phyloP scores from a whole-genome alignment of 2,888 invertebrate genomes.

The Leptinotarsa rubiginosa region DNA sequence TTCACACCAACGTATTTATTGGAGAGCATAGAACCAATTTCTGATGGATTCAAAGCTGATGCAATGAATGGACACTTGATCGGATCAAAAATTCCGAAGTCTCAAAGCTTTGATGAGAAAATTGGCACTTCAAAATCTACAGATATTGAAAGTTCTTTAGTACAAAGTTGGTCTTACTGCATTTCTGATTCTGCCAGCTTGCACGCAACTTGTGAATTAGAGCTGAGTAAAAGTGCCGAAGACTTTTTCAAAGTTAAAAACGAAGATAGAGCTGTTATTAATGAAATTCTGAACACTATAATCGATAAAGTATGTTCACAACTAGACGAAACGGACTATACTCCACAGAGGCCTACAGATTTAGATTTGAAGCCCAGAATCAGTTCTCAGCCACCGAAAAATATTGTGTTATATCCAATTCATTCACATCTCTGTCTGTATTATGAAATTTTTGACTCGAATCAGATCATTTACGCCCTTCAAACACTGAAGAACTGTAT shows the following conservation, averaged over 20 bases:
- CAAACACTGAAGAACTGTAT: slow-evolving; percentile 80
- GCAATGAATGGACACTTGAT: slow-evolving; percentile 40
- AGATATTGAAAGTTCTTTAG: slow-evolving; percentile 66
- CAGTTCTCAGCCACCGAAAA: slow-evolving; percentile 53
- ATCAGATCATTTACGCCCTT: slow-evolving; percentile 79
- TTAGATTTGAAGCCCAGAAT: slow-evolving; percentile 57
- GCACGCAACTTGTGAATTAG: slow-evolving; percentile 63
- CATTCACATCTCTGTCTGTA: slow-evolving; percentile 89
- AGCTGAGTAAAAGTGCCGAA: slow-evolving; percentile 74
- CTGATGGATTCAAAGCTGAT: slow-evolving; percentile 61
- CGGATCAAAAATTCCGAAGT: slow-evolving; percentile 58
- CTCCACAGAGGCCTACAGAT: slow-evolving; percentile 52
- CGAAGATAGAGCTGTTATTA: slow-evolving; percentile 66
- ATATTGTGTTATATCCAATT: slow-evolving; percentile 74
- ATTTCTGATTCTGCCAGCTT: slow-evolving; percentile 67
- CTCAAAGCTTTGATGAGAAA: slow-evolving; percentile 65
- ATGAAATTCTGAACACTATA: slow-evolving; percentile 72
- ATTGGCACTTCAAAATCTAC: slow-evolving; percentile 58
- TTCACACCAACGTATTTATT: slow-evolving; percentile 50
- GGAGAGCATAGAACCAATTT: slow-evolving; percentile 64
- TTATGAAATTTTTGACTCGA: slow-evolving; percentile 81
- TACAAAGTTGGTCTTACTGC: slow-evolving; percentile 71
- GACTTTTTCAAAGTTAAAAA: slow-evolving; percentile 74
- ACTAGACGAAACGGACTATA: slow-evolving; percentile 41
- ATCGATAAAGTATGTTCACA: slow-evolving; percentile 68